These are phyloP conservation scores for Mylabris sibirica DNA, from an alignment of 2,888 invertebrate species.

Conservation along the genomic window DNA sequence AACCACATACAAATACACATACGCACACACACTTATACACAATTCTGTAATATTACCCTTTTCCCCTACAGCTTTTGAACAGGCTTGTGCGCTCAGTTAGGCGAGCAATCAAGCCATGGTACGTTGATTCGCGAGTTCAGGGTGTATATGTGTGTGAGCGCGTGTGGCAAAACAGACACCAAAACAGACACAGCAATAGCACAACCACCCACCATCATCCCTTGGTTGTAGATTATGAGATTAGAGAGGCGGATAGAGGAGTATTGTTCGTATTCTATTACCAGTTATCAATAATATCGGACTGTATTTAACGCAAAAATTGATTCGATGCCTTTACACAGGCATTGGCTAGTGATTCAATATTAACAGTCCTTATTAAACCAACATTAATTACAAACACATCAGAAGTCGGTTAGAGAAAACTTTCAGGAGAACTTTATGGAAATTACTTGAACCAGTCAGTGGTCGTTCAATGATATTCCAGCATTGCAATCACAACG, in stretches of 20 bases:
- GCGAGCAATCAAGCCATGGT: conserved; percentile 43
- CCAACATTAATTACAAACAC: not conserved
- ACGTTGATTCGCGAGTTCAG: conserved; percentile 45
- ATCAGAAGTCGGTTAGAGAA: not conserved
- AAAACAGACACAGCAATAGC: conserved; percentile 25
- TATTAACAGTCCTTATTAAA: no score
- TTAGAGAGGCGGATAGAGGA: conserved; percentile 33
- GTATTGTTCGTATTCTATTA: conserved; percentile 35
- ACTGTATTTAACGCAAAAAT: conserved; percentile 17
- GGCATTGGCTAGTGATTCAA: no score
- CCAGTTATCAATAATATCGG: conserved; percentile 33
- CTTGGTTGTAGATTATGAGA: conserved; percentile 34
- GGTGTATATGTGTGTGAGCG: conserved; percentile 23
- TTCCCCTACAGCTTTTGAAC: not conserved
- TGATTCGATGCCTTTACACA: no score
- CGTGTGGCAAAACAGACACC: conserved; percentile 23
- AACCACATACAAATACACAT: no score
- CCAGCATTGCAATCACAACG: not conserved
- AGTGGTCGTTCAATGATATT: no score
- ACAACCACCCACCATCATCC: conserved; percentile 23
- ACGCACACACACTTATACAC: no score
- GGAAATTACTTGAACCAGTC: not conserved
- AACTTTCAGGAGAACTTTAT: no score
- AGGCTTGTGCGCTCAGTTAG: conserved; percentile 41
- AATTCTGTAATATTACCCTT: not conserved